Evolutionary conservation across 2,797 vertebrate species (phyloP), one percentile per base, ranked within the genome.

Genomic region (Pipistrellus nathusii): DNA sequence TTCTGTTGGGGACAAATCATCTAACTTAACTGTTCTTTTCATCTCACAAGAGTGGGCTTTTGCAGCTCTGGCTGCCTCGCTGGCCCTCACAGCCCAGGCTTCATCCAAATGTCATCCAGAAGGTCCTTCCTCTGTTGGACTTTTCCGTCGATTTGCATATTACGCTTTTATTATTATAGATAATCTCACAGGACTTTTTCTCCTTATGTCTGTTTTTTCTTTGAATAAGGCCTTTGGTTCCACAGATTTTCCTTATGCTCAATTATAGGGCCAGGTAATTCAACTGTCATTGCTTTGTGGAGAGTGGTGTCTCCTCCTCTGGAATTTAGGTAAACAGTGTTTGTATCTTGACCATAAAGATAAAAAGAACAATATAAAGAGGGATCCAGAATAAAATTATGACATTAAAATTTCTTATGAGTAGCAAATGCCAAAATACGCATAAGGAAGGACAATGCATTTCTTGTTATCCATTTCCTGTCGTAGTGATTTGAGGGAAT

Each of bases 271-370:
- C 59, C 23, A 7, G 5, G 11, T 18, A 41, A 51, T 15, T 73
- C 81, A 72, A 71, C 23, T 59, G 3, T 69, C 20, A 44, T 55
- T 93, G 80, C 15, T 88, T 66, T 94, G 55, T 17, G 55, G 85
- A n/a, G 69, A 81, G 76, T 66, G 6, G 41, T 93, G 10, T n/a
- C 21, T 87, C 89, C 76, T 83, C 13, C 35, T 85, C 57, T 35
- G 53, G 13, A 94, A 90, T 92, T 85, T 68, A 90, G 69, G 80
- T 78, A 59, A 66, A 84, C 81, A 80, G 48, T 68, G n/a, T 92
- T 90, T 85, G 30, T 27, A 68, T 27, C 18, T 73, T 93, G 94
- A 95, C 46, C 20, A 53, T 13, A 48, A 17, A 30, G 69, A 8
- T 80, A 68, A 75, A 92, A 46, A 76, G 75, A 93, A 23, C 46